Conservation (phyloP, 2,888 invertebrate species). For the Plusia festucae region DNA sequence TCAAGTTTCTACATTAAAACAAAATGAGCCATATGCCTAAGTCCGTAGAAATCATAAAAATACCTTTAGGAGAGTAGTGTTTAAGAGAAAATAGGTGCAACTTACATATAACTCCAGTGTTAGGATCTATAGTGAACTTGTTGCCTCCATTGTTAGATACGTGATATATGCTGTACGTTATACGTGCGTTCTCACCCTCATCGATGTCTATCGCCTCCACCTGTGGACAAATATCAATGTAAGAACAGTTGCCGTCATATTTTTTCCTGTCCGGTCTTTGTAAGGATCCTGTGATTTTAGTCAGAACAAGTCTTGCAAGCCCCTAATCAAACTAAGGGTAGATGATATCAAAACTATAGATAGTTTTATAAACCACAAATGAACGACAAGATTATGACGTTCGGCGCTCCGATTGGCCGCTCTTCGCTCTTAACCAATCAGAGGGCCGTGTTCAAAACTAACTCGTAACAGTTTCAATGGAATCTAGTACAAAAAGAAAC, state of each 20-base stretch:
- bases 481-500: no score
- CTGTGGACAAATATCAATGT: conserved; percentile 69
- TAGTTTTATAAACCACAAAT: no score
- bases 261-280: not conserved
- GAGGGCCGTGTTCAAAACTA: no score
- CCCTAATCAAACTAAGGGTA: no score
- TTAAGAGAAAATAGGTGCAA: conserved; percentile 39
- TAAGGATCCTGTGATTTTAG: no score
- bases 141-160: conserved; percentile 96
- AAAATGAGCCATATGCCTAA: not conserved
- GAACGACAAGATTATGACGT: no score
- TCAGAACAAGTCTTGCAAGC: no score
- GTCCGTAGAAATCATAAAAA: not conserved
- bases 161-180: conserved; percentile 96
- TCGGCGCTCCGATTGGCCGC: no score
- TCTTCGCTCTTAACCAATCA: no score
- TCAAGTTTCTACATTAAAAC: not conserved
- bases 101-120: conserved; percentile 92
- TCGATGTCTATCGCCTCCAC: conserved; percentile 96
- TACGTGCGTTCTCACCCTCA: conserved; percentile 94
- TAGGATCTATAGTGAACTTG: conserved; percentile 95
- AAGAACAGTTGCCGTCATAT: no score
- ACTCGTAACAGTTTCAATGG: no score
- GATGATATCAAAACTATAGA: no score
- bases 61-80: conserved; percentile 5